Evolutionary conservation across 2,888 invertebrate species (phyloP).

Genomic region (Troides oblongomaculatus): DNA sequence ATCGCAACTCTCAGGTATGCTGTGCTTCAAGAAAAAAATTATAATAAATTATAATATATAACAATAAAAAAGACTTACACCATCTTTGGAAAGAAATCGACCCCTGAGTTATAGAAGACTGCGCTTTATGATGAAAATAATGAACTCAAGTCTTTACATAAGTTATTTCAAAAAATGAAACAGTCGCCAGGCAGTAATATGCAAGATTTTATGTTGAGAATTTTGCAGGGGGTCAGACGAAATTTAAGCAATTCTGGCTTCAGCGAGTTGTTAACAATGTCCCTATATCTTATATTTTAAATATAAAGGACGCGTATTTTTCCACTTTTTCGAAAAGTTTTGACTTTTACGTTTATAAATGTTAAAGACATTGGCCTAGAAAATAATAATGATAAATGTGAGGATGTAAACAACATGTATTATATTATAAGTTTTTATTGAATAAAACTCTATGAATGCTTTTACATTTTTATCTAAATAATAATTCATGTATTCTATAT

Average conservation of each 20-base stretch:
- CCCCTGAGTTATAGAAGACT: background rate
- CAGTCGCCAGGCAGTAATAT: background rate
- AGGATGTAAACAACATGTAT: too few species aligned
- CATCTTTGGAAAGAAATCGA: too few species aligned
- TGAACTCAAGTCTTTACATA: background rate
- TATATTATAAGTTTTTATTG: too few species aligned
- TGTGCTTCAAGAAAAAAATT: too few species aligned
- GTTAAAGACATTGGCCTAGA: background rate
- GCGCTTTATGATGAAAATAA: background rate
- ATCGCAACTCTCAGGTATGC: too few species aligned
- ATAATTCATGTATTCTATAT: too few species aligned
- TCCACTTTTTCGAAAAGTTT: background rate
- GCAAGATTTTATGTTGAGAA: background rate
- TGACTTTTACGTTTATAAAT: background rate
- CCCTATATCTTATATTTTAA: slow-evolving; percentile 13
- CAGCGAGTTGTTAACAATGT: background rate
- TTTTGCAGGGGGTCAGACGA: background rate
- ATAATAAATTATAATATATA: too few species aligned
- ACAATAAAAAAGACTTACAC: too few species aligned
- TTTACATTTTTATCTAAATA: too few species aligned
- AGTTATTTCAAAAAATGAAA: background rate
- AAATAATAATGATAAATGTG: too few species aligned
- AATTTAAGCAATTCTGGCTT: slow-evolving; percentile 5
- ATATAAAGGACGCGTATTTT: slow-evolving; percentile 17
- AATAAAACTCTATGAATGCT: too few species aligned